These are phyloP conservation scores for Epinotia bilunana DNA, from an alignment of 2,888 invertebrate genomes.

Conservation along the genomic window DNA sequence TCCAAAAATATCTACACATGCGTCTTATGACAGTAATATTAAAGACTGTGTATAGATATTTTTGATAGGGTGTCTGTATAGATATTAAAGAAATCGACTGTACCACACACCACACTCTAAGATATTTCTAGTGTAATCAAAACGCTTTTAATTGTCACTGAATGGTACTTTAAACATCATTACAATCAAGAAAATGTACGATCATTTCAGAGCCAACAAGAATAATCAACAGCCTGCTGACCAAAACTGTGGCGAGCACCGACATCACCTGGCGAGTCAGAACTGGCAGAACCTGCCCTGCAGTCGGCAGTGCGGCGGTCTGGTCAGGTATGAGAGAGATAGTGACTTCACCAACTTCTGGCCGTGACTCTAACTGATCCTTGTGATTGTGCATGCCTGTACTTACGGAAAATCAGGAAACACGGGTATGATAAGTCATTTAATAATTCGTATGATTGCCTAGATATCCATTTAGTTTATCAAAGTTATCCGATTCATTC, in stretches of 20 bases:
- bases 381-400: constrained; percentile 64
- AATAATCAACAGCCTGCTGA: constrained; percentile 45
- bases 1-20: too few relatives aligned
- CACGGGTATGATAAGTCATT: constrained; percentile 61
- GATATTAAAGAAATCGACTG: too few relatives aligned
- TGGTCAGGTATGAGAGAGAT: constrained; percentile 76
- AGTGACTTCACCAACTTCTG: constrained; percentile 64
- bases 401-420: constrained; percentile 60
- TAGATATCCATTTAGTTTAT: not conserved
- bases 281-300: constrained; percentile 72
- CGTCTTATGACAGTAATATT: too few relatives aligned
- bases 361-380: constrained; percentile 66
- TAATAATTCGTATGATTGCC: not conserved
- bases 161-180: not conserved
- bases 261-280: constrained; percentile 61
- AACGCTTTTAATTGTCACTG: not conserved
- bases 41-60: too few relatives aligned
- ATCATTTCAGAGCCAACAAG: constrained; percentile 58
- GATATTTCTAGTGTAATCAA: too few relatives aligned
- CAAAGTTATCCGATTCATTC: not conserved
- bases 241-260: constrained; percentile 54
- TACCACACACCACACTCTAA: too few relatives aligned
- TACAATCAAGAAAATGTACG: not conserved
- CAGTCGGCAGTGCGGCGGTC: constrained; percentile 74
- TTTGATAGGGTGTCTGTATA: too few relatives aligned